Conservation (phyloP, 2,888 invertebrate species). For the Nasonovia ribisnigri region DNA sequence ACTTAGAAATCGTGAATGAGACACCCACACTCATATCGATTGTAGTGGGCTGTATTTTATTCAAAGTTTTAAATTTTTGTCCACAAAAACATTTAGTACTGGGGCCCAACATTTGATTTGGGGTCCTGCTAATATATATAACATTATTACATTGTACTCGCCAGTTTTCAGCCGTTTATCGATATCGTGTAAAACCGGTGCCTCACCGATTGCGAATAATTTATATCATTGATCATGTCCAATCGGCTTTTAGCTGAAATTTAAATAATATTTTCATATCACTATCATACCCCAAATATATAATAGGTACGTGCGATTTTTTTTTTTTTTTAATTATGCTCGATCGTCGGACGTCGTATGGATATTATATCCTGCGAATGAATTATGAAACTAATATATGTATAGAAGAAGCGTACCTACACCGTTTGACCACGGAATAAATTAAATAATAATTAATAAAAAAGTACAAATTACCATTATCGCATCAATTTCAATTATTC, state of each 20-base stretch:
- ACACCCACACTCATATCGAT: too few species aligned
- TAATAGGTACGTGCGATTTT: background rate
- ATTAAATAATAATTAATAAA: background rate
- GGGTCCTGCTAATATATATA: background rate
- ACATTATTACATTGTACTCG: background rate
- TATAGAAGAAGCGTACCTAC: background rate
- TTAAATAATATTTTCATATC: background rate
- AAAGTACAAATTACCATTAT: background rate
- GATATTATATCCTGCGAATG: background rate
- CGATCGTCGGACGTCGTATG: background rate
- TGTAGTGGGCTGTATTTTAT: too few species aligned
- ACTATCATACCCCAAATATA: background rate
- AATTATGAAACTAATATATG: background rate
- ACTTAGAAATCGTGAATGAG: too few species aligned
- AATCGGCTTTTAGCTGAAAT: background rate
- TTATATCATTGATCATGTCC: background rate
- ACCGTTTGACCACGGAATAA: background rate
- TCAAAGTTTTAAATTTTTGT: too few species aligned
- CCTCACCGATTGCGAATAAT: background rate
- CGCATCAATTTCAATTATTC: background rate
- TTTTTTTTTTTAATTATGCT: background rate
- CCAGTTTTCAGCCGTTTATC: background rate
- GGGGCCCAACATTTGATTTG: too few species aligned
- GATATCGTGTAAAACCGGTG: background rate
- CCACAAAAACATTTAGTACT: too few species aligned